Conservation (phyloP, 2,113 vertebrate genomes). For the Microtus ochrogaster region DNA sequence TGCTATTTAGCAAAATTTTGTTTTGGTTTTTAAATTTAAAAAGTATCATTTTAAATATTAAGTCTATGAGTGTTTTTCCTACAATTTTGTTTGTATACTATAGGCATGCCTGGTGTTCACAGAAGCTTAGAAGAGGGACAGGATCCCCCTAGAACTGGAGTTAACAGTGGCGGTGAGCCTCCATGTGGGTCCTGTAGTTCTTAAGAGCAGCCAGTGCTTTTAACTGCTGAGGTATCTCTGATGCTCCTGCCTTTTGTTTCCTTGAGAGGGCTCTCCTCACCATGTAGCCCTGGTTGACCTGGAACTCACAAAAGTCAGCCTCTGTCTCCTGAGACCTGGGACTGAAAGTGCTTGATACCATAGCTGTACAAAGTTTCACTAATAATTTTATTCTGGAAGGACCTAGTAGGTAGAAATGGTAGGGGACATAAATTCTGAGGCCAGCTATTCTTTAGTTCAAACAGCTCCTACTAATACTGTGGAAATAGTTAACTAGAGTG, state of each 20-base stretch:
- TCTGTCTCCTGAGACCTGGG: neutral
- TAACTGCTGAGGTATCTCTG: neutral
- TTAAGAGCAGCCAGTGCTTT: neutral
- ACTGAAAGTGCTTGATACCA: neutral
- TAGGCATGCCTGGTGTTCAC: neutral
- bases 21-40: neutral
- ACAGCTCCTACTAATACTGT: neutral
- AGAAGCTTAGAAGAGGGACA: neutral
- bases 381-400: constrained; percentile 1
- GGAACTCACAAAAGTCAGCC: neutral
- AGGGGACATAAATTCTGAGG: neutral
- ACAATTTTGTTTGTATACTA: neutral
- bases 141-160: neutral
- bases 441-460: constrained; percentile 42
- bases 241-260: neutral
- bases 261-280: neutral
- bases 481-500: neutral
- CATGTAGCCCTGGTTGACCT: neutral
- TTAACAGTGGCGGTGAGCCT: neutral
- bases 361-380: neutral
- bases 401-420: neutral
- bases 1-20: too few relatives aligned
- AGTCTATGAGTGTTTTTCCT: neutral
- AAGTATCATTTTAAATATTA: neutral
- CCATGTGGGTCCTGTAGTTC: neutral